Evolutionary conservation across 2,888 invertebrate genomes (phyloP).

Genomic region (Athetis lepigone): DNA sequence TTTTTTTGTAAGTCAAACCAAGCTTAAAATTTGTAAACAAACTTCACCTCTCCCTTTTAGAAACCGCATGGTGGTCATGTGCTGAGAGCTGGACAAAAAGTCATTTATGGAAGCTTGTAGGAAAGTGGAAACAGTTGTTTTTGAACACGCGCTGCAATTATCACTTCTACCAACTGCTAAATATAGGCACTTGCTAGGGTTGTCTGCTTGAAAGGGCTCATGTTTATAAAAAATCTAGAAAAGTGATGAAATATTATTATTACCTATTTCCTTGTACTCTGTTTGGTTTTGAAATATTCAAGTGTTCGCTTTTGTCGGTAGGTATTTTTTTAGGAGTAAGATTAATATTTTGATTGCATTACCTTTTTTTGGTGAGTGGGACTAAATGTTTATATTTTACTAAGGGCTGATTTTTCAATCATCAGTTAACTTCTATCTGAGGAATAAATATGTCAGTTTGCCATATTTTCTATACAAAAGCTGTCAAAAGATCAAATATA

Average conservation of each 20-base stretch:
- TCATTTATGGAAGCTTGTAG: conserved; percentile 54
- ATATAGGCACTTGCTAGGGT: conserved; percentile 40
- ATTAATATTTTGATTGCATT: too few relatives aligned
- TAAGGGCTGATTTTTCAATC: too few relatives aligned
- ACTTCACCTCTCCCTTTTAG: conserved; percentile 48
- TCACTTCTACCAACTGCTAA: conserved; percentile 47
- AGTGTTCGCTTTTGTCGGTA: too few relatives aligned
- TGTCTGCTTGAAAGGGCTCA: background rate
- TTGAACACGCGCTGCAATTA: conserved; percentile 57
- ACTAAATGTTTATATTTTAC: too few relatives aligned
- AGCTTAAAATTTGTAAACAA: conserved; percentile 27
- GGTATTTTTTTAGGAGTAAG: too few relatives aligned
- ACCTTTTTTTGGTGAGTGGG: too few relatives aligned
- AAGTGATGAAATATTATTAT: background rate
- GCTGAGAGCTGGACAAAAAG: conserved; percentile 29
- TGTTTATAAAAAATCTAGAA: background rate
- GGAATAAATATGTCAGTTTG: too few relatives aligned
- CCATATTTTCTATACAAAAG: too few relatives aligned
- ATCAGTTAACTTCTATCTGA: too few relatives aligned
- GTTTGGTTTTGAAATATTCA: too few relatives aligned
- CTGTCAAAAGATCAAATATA: too few relatives aligned
- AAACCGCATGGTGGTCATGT: conserved; percentile 32
- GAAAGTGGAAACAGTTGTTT: conserved; percentile 59
- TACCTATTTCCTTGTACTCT: background rate
- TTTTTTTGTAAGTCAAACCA: background rate